Conservation (phyloP, 2,888 invertebrate genomes). For the Rhagophthalmus giganteus region DNA sequence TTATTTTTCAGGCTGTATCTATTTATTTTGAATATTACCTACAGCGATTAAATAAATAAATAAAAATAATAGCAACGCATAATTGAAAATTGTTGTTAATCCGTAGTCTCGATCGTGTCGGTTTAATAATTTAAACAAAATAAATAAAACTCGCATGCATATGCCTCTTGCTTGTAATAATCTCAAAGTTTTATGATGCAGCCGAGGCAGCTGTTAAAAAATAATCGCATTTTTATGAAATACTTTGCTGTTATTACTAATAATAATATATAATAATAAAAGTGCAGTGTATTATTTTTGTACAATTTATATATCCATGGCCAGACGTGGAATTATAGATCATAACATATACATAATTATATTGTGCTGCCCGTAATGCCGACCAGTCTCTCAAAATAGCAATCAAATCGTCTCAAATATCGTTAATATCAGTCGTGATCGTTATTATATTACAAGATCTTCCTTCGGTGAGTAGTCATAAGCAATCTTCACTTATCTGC, state of each 20-base stretch:
- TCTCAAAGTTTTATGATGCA: constrained; percentile 4
- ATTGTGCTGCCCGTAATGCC: constrained; percentile 38
- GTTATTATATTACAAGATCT: constrained; percentile 35
- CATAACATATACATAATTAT: constrained; percentile 48
- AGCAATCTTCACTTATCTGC: constrained; percentile 22
- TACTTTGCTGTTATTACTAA: constrained; percentile 32
- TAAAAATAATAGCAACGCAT: too few relatives aligned
- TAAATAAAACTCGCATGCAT: too few relatives aligned
- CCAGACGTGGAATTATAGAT: constrained; percentile 46
- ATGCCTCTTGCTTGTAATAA: too few relatives aligned
- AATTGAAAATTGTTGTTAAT: too few relatives aligned
- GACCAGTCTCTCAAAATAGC: constrained; percentile 30
- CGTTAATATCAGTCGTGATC: constrained; percentile 38
- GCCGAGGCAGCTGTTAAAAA: constrained; percentile 17
- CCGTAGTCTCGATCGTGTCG: too few relatives aligned
- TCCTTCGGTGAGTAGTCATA: constrained; percentile 12
- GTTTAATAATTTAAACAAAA: too few relatives aligned
- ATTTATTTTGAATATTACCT: too few relatives aligned
- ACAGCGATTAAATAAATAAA: too few relatives aligned
- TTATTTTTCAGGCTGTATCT: too few relatives aligned
- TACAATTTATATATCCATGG: constrained; percentile 42
- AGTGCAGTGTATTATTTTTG: constrained; percentile 39
- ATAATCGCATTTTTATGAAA: constrained; percentile 22
- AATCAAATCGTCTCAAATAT: constrained; percentile 37
- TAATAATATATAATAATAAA: constrained; percentile 44